Evolutionary conservation across 2,113 vertebrate species (phyloP).

Genomic region (Prunella himalayana): DNA sequence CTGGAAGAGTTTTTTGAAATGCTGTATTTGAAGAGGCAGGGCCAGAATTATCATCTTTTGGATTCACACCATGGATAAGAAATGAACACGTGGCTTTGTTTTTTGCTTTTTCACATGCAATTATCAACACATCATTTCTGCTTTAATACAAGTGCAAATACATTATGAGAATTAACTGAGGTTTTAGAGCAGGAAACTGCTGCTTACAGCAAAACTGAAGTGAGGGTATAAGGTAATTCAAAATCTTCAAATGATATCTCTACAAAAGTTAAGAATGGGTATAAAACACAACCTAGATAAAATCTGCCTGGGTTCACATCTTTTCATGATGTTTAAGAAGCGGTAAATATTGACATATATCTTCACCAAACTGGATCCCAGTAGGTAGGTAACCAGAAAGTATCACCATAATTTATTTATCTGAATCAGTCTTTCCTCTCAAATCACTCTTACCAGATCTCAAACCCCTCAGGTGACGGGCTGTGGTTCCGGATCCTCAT

Average conservation of each 20-base stretch:
- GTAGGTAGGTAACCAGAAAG: background rate
- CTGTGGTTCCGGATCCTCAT: background rate
- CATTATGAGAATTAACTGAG: background rate
- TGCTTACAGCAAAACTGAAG: background rate
- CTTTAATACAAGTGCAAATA: background rate
- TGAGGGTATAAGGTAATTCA: background rate
- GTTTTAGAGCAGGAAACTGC: background rate
- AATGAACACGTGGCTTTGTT: background rate
- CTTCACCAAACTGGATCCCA: background rate
- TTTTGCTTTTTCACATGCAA: background rate
- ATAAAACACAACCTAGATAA: background rate
- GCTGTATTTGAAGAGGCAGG: background rate
- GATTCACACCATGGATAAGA: background rate
- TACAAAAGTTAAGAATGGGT: background rate
- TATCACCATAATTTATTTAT: background rate
- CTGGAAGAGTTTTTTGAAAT: background rate
- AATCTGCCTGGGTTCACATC: background rate
- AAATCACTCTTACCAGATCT: background rate
- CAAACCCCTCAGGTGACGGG: background rate
- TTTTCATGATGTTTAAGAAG: background rate
- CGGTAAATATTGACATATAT: background rate
- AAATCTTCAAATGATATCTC: background rate
- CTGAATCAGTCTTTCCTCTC: background rate
- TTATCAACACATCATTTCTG: background rate
- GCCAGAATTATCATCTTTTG: background rate